Evolutionary conservation across 2,888 invertebrate genomes (phyloP).

Genomic region (Ochropacha duplaris): DNA sequence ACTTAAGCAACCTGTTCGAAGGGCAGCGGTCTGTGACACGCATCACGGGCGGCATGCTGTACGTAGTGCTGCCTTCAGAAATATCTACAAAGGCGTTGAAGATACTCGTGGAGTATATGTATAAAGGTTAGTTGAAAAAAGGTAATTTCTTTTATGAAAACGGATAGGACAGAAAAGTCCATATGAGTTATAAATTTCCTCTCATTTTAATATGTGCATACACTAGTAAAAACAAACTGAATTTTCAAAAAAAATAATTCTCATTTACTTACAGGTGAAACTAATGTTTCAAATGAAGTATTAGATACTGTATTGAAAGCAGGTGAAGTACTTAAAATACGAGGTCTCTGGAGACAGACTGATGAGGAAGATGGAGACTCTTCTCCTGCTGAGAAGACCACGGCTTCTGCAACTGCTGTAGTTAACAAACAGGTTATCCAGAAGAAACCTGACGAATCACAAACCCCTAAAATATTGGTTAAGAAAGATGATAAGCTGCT

Average conservation of each 20-base stretch:
- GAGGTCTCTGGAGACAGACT: conserved; percentile 89
- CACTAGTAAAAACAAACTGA: too few species aligned
- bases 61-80: conserved; percentile 91
- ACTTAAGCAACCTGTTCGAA: conserved; percentile 71
- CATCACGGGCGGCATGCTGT: conserved; percentile 80
- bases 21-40: conserved; percentile 72
- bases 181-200: not conserved
- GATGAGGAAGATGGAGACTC: conserved; percentile 71
- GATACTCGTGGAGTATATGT: conserved; percentile 93
- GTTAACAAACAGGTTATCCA: conserved; percentile 50
- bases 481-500: conserved; percentile 79
- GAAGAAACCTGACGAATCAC: conserved; percentile 61
- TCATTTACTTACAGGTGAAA: conserved; percentile 82
- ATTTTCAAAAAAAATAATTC: too few species aligned
- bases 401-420: conserved; percentile 36
- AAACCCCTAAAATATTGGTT: conserved; percentile 61
- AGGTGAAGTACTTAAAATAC: conserved; percentile 91
- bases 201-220: too few species aligned
- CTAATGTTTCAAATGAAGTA: conserved; percentile 93
- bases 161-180: not conserved
- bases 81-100: conserved; percentile 91
- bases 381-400: conserved; percentile 53
- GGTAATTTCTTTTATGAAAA: not conserved
- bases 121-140: conserved; percentile 80
- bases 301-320: conserved; percentile 91